Evolutionary conservation across 2,888 invertebrate genomes (phyloP).

Genomic region (Sclerodermus sp.): DNA sequence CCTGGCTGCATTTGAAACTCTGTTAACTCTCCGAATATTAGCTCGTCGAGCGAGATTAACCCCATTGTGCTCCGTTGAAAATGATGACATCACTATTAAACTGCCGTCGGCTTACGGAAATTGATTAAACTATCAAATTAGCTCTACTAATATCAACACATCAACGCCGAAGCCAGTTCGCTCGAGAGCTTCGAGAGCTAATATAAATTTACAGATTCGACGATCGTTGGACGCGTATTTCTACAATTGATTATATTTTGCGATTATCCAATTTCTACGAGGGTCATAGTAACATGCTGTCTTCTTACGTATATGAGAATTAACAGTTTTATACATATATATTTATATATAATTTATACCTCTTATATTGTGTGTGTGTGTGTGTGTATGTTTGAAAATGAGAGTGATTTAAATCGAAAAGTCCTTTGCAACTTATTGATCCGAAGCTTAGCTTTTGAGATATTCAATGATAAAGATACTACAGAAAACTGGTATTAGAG

Average conservation of each 20-base stretch:
- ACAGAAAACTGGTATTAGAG: too few species aligned
- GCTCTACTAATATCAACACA: conserved; percentile 55
- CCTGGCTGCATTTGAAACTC: conserved; percentile 55
- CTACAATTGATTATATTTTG: conserved; percentile 32
- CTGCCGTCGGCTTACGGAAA: conserved; percentile 55
- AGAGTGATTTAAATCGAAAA: too few species aligned
- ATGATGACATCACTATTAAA: conserved; percentile 58
- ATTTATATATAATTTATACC: too few species aligned
- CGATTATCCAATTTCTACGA: too few species aligned
- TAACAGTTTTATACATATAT: too few species aligned
- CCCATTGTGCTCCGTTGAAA: conserved; percentile 55
- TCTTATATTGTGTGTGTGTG: too few species aligned
- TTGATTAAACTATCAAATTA: conserved; percentile 59
- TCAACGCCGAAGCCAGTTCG: conserved; percentile 29
- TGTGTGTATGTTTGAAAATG: too few species aligned
- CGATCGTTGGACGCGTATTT: conserved; percentile 37
- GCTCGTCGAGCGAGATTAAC: conserved; percentile 57
- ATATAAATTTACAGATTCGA: conserved; percentile 34
- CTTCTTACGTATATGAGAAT: too few species aligned
- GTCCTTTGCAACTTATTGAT: too few species aligned
- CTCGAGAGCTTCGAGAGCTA: conserved; percentile 24
- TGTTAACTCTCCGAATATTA: conserved; percentile 57
- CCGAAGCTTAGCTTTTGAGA: too few species aligned
- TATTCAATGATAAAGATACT: too few species aligned
- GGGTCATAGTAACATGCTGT: too few species aligned